phyloP scores from a whole-genome alignment of 2,797 vertebrate species.

The Todus mexicanus region DNA sequence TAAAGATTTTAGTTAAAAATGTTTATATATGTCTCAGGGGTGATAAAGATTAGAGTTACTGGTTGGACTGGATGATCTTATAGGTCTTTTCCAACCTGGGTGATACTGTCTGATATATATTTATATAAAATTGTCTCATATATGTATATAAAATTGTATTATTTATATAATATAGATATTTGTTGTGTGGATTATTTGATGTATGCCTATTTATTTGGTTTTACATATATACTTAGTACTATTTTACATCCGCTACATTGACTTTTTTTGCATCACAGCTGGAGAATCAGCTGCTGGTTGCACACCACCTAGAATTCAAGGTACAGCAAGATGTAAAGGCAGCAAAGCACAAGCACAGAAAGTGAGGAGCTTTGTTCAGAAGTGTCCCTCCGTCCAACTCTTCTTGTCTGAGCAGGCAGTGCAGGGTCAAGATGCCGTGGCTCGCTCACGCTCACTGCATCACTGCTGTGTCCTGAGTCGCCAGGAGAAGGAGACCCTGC shows the following conservation, averaged over 20 bases:
- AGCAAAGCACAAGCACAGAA: not conserved
- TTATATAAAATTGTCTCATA: too few relatives aligned
- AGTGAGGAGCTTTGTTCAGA: not conserved
- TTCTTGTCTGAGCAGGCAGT: not conserved
- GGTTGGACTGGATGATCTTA: too few relatives aligned
- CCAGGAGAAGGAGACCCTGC: not conserved
- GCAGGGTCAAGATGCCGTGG: not conserved
- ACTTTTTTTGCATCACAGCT: not conserved
- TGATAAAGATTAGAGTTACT: too few relatives aligned
- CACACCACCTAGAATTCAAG: not conserved
- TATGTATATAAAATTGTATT: not conserved
- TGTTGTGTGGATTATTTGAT: not conserved
- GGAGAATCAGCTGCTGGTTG: not conserved
- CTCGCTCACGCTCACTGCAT: not conserved
- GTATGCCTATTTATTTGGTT: not conserved
- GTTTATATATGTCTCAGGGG: not conserved
- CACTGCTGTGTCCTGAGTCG: not conserved
- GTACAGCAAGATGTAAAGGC: not conserved
- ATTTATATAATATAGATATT: not conserved
- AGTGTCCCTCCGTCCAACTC: not conserved
- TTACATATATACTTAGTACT: not conserved
- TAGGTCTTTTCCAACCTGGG: too few relatives aligned
- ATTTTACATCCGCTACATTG: not conserved
- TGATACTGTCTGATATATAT: too few relatives aligned
- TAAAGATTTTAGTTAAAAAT: not conserved